phyloP scores from a whole-genome alignment of 2,888 invertebrate species.

The Idaea biselata region DNA sequence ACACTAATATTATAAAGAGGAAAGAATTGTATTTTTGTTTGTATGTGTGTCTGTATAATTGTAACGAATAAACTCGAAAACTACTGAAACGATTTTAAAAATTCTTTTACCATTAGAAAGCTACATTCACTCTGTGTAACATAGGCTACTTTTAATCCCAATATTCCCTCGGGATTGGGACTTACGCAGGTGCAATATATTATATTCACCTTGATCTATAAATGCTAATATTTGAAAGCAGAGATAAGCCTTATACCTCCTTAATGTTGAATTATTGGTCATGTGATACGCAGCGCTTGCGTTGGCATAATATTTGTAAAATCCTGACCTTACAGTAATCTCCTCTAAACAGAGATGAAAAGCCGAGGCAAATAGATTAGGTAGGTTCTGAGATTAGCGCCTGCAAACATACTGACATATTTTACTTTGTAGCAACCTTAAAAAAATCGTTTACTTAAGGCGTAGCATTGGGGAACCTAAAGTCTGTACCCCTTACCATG shows the following conservation, averaged over 20 bases:
- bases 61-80: too few species aligned
- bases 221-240: background rate
- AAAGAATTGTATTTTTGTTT: too few species aligned
- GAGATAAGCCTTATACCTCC: background rate
- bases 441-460: background rate
- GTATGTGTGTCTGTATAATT: too few species aligned
- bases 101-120: too few species aligned
- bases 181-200: too few species aligned
- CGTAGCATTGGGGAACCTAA: too few species aligned
- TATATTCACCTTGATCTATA: background rate
- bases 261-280: background rate
- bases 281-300: background rate
- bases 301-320: background rate
- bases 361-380: background rate
- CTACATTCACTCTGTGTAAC: too few species aligned
- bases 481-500: too few species aligned
- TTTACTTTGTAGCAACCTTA: background rate
- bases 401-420: background rate
- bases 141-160: too few species aligned
- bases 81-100: too few species aligned
- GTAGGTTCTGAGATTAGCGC: conserved; percentile 1
- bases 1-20: too few species aligned
- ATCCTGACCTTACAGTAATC: background rate
- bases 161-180: too few species aligned
- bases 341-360: background rate